Base-by-base conservation (phyloP, 2,113 vertebrate genomes). In the Aegithalos caudatus region DNA sequence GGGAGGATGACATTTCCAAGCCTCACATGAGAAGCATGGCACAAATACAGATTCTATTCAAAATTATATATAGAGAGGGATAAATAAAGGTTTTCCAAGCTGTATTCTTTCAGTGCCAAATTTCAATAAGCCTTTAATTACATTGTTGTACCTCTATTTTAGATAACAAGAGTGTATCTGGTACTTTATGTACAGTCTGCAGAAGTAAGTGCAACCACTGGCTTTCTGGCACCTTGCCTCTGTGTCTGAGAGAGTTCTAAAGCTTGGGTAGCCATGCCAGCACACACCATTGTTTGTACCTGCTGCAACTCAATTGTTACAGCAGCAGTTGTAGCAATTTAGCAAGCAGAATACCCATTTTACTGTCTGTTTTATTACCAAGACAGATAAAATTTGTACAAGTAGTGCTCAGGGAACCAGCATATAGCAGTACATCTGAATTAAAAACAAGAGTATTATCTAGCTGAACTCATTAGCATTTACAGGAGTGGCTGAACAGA, bases 401-500 rank as follows among this genome's bases (percentile, higher is more conserved):
- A 88, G 94, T 79, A 92, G 86, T 60, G 93, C 64, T 94, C 94
- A 95, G 94, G 94, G 92, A 97, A 91, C 66, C 51, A 90, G 88
- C 19, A 8, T 83, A 61, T 86, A 95, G 92, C 66, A 76, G 67
- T 78, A 73, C 31, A 56, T 80, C 86, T 91, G 94, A 97, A 97
- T 95, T 94, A 94, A 96, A 93, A 97, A 60, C 78, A 69, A 6
- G 79, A 83, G 74, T 48, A 86, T 92, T 84, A 88, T 76, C 92
- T 95, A 84, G 77, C 54, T 90, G 79, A 92, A 90, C 69, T 94
- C 84, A 92, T 97, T 94, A 97, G 82, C 94, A 89, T 97, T 95
- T 96, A 87, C 67, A 82, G 92, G 71, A 90, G 97, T 89, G 57
- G 84, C 77, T 93, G 62, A 94, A 88, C 61, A 95, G 82, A 90